Conservation (phyloP, 1,140 invertebrate genomes). For the Drosophila neocordata region DNA sequence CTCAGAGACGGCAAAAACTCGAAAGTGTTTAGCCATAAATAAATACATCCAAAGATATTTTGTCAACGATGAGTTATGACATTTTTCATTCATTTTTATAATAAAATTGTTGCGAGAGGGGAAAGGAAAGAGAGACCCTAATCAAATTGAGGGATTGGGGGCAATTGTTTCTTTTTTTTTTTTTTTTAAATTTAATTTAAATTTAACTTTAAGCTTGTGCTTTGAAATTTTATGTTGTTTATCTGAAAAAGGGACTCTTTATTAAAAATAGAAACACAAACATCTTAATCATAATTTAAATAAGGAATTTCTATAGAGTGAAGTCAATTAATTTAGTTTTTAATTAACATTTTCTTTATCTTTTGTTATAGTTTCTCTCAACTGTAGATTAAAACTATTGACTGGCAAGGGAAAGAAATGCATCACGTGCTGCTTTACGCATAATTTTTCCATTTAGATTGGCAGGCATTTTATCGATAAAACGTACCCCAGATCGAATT, state of each 20-base stretch:
- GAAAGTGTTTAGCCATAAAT: slow-evolving; percentile 70
- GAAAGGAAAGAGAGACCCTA: not conserved
- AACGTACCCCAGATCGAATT: slow-evolving; percentile 85
- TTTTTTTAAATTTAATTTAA: not conserved
- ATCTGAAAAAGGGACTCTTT: slow-evolving; percentile 8
- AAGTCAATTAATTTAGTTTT: slow-evolving; percentile 3
- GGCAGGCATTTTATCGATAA: slow-evolving; percentile 85
- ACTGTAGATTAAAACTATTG: not conserved
- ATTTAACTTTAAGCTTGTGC: not conserved
- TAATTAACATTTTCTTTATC: not conserved
- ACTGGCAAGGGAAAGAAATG: slow-evolving; percentile 48
- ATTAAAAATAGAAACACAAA: not conserved
- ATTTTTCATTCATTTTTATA: slow-evolving; percentile 41
- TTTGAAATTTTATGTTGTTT: slow-evolving; percentile 16
- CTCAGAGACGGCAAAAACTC: slow-evolving; percentile 36
- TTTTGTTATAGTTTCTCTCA: not conserved
- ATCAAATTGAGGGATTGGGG: slow-evolving; percentile 34
- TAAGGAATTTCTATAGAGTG: not conserved
- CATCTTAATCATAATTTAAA: not conserved
- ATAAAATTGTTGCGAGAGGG: slow-evolving; percentile 31
- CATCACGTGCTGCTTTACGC: slow-evolving; percentile 83
- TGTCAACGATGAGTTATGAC: slow-evolving; percentile 2
- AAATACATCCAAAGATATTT: slow-evolving; percentile 37
- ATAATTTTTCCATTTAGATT: slow-evolving; percentile 87
- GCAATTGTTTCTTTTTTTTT: slow-evolving; percentile 30